A percentile compares a stretch with the other conserved stretches of the same genome.
Evolutionary conservation across 1,140 invertebrate genomes (phyloP).

Genomic region (Penaeus japonicus): DNA sequence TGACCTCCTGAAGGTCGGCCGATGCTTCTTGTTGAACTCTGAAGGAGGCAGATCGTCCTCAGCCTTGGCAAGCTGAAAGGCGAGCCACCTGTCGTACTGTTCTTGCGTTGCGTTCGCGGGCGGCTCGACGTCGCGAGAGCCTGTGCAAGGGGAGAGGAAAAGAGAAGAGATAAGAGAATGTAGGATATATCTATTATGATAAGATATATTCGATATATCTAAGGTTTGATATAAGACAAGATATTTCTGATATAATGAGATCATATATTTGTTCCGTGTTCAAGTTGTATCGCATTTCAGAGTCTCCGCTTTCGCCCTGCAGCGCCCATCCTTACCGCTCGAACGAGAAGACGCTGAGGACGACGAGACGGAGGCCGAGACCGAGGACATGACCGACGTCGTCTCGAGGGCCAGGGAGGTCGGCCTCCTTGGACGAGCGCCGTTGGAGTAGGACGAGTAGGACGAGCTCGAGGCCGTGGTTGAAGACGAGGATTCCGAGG

Average conservation of each 20-base stretch:
- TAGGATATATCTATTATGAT: too few relatives aligned
- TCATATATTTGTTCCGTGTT: too few relatives aligned
- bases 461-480: neutral
- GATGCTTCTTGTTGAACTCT: slow-evolving; percentile 57
- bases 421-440: slow-evolving; percentile 32
- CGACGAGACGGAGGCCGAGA: neutral
- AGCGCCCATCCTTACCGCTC: neutral
- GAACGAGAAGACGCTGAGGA: neutral
- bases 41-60: slow-evolving; percentile 54
- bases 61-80: slow-evolving; percentile 58
- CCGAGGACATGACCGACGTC: neutral
- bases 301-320: too few relatives aligned
- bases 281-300: neutral
- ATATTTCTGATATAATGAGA: too few relatives aligned
- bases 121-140: slow-evolving; percentile 3
- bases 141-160: neutral
- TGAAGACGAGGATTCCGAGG: neutral
- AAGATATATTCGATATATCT: too few relatives aligned
- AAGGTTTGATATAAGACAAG: too few relatives aligned
- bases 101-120: slow-evolving; percentile 55
- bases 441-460: slow-evolving; percentile 21
- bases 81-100: slow-evolving; percentile 58
- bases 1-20: slow-evolving; percentile 41
- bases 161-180: neutral
- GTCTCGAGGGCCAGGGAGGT: slow-evolving; percentile 36